Conservation (phyloP, 2,888 invertebrate genomes). For the Dromius quadrimaculatus region DNA sequence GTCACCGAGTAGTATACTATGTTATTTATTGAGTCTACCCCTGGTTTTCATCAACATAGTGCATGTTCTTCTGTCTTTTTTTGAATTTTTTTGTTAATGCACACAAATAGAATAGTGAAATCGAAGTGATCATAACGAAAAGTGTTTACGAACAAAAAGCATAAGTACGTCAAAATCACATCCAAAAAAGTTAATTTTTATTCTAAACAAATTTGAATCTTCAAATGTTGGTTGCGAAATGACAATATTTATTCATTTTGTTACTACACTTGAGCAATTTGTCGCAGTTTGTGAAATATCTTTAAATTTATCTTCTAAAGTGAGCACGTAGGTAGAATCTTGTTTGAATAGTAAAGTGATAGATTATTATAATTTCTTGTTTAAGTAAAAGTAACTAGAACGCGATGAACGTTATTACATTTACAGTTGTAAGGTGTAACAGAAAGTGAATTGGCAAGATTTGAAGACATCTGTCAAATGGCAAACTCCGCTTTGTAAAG, state of each 20-base stretch:
- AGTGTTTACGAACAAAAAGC: too few relatives aligned
- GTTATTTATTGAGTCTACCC: too few relatives aligned
- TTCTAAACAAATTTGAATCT: too few relatives aligned
- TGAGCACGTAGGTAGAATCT: not conserved
- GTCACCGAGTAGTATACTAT: too few relatives aligned
- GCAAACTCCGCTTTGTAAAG: slow-evolving; percentile 14
- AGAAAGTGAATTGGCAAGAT: slow-evolving; percentile 9
- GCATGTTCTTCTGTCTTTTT: too few relatives aligned
- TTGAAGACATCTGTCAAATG: slow-evolving; percentile 37
- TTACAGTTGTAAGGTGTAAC: slow-evolving; percentile 18
- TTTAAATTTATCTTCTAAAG: slow-evolving; percentile 6
- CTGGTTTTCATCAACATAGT: too few relatives aligned
- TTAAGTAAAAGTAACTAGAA: slow-evolving; percentile 25
- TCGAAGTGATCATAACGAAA: too few relatives aligned
- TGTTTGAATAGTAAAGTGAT: slow-evolving; percentile 8
- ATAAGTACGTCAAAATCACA: too few relatives aligned
- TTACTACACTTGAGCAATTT: not conserved
- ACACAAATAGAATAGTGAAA: too few relatives aligned
- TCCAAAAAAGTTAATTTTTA: too few relatives aligned
- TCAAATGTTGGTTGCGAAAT: slow-evolving; percentile 12
- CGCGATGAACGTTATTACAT: not conserved
- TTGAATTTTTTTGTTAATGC: too few relatives aligned
- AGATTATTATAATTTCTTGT: slow-evolving; percentile 1
- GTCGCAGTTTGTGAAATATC: not conserved
- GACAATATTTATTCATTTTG: slow-evolving; percentile 6